Conservation (phyloP, 2,797 vertebrate genomes). For the Miopithecus talapoin region DNA sequence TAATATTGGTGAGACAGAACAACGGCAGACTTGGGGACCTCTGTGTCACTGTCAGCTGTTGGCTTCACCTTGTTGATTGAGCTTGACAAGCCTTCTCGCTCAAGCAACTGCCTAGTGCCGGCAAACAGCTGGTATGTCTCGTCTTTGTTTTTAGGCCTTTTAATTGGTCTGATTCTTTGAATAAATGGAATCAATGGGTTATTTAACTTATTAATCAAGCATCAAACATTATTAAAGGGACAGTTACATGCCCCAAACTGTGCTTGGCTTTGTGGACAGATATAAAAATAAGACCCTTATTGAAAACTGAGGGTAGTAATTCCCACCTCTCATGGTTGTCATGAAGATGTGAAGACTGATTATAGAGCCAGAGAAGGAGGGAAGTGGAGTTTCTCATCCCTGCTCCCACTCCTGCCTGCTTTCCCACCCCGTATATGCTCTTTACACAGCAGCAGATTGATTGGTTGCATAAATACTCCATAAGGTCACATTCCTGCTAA, state of each 20-base stretch:
- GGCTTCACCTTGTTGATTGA: conserved; percentile 46
- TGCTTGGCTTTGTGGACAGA: background rate
- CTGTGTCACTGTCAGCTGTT: conserved; percentile 14
- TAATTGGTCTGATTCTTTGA: conserved; percentile 55
- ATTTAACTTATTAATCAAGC: conserved; percentile 68
- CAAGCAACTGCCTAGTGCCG: conserved; percentile 54
- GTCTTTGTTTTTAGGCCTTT: conserved; percentile 53
- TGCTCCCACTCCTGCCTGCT: background rate
- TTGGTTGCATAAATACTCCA: background rate
- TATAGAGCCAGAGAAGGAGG: background rate
- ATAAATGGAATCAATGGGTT: conserved; percentile 40
- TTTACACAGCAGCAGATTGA: background rate
- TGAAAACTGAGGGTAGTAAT: background rate
- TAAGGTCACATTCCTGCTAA: background rate
- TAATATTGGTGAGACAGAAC: background rate
- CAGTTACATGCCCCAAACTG: background rate
- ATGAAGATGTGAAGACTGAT: background rate
- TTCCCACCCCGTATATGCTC: background rate
- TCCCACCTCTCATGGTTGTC: background rate
- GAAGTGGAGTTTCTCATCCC: too few species aligned
- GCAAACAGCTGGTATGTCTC: conserved; percentile 61
- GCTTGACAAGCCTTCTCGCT: conserved; percentile 63
- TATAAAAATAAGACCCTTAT: background rate
- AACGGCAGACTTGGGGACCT: conserved; percentile 16
- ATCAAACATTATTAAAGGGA: conserved; percentile 50